Conservation (phyloP, 2,888 invertebrate species). For the Caenorhabditis sinica region DNA sequence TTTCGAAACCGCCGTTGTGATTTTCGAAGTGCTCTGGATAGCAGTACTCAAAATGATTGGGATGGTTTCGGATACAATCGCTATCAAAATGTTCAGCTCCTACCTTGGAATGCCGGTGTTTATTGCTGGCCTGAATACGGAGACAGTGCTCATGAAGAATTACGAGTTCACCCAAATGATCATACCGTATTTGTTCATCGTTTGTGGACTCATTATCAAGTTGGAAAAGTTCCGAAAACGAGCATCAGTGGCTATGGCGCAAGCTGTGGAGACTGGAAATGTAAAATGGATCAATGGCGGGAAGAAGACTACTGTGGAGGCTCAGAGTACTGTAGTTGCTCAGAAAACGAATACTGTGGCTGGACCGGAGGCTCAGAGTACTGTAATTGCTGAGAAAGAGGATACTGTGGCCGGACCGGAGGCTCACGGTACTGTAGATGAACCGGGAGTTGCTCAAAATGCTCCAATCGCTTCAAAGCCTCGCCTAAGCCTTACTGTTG, state of each 20-base stretch:
- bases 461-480: no score
- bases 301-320: not conserved
- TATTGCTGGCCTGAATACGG: not conserved
- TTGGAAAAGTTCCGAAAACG: slow-evolving; percentile 9
- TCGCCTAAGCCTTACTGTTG: no score
- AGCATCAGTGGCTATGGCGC: slow-evolving; percentile 2
- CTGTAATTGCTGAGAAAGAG: not conserved
- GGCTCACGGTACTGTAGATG: no score
- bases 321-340: not conserved
- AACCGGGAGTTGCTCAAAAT: no score
- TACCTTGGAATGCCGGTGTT: not conserved
- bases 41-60: slow-evolving; percentile 2
- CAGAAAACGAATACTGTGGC: not conserved
- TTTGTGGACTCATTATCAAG: not conserved
- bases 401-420: not conserved
- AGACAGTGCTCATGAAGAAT: slow-evolving; percentile 23
- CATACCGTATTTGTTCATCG: slow-evolving; percentile 12
- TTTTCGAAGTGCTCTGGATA: not conserved
- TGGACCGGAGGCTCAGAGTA: not conserved
- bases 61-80: slow-evolving; percentile 7
- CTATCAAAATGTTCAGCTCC: not conserved
- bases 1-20: slow-evolving; percentile 3
- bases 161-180: slow-evolving; percentile 25
- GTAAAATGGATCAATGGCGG: not conserved
- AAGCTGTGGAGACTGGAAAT: not conserved